phyloP scores from a whole-genome alignment of 2,113 vertebrate genomes.

The Xerus inauris region DNA sequence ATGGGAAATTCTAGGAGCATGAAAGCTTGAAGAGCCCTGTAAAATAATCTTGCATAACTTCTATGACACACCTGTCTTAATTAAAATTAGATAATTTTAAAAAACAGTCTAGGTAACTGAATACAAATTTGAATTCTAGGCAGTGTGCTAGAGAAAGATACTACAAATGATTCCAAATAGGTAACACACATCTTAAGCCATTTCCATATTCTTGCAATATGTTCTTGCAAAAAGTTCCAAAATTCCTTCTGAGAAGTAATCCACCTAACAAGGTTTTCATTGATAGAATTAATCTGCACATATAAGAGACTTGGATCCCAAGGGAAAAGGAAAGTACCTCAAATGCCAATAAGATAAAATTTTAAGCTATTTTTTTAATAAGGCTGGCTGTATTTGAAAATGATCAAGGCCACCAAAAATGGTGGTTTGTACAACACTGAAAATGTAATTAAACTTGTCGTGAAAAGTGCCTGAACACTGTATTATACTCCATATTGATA shows the following conservation, averaged over 20 bases:
- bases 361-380: not conserved
- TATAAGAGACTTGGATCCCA: not conserved
- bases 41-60: constrained; percentile 42
- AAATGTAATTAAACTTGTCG: constrained; percentile 16
- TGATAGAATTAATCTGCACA: not conserved
- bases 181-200: not conserved
- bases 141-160: constrained; percentile 16
- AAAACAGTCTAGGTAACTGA: constrained; percentile 7
- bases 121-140: constrained; percentile 38
- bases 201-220: not conserved
- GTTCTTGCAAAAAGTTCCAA: constrained; percentile 19
- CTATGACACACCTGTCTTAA: not conserved
- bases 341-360: not conserved
- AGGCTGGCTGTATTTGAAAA: constrained; percentile 2
- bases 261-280: constrained; percentile 12
- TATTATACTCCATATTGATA: constrained; percentile 45
- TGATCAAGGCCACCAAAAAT: not conserved
- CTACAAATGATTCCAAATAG: constrained; percentile 28
- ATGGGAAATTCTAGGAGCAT: not conserved
- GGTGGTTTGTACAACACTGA: not conserved
- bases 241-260: constrained; percentile 60
- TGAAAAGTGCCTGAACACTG: not conserved
- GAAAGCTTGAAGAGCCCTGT: not conserved
- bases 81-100: constrained; percentile 50
- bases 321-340: not conserved